A percentile compares a stretch with the other conserved stretches of the same genome.
Evolutionary conservation across 1,140 invertebrate genomes (phyloP).

Genomic region (Drosophila micromelanica): DNA sequence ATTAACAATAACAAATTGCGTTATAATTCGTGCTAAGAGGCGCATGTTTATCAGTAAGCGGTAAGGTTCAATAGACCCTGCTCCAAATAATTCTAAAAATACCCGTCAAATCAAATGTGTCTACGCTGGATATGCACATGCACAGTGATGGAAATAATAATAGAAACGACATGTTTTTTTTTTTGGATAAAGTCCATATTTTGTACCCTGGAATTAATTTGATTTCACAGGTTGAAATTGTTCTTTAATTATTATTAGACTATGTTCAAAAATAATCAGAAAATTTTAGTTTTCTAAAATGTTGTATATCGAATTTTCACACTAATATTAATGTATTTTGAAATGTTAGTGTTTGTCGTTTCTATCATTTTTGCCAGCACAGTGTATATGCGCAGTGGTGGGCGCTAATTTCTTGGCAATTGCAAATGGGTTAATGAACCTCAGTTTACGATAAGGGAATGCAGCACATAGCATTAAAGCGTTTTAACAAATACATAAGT

Average conservation of each 20-base stretch:
- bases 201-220: no score
- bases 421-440: constrained; percentile 64
- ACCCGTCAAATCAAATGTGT: constrained; percentile 15
- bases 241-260: no score
- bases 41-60: constrained; percentile 58
- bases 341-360: no score
- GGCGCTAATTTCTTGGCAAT: constrained; percentile 52
- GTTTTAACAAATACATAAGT: not conserved
- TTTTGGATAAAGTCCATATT: no score
- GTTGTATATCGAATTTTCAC: no score
- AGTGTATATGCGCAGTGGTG: constrained; percentile 5
- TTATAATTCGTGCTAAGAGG: constrained; percentile 59
- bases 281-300: no score
- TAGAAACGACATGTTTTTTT: no score
- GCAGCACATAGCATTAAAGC: not conserved
- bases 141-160: no score
- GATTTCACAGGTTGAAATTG: no score
- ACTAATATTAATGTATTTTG: no score
- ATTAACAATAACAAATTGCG: constrained; percentile 69
- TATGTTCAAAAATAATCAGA: no score
- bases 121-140: constrained; percentile 35
- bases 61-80: constrained; percentile 64
- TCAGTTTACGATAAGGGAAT: constrained; percentile 29
- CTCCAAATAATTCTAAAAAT: constrained; percentile 30
- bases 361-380: no score